Conservation (phyloP, 1,140 invertebrate genomes). For the Listronotus oregonensis region DNA sequence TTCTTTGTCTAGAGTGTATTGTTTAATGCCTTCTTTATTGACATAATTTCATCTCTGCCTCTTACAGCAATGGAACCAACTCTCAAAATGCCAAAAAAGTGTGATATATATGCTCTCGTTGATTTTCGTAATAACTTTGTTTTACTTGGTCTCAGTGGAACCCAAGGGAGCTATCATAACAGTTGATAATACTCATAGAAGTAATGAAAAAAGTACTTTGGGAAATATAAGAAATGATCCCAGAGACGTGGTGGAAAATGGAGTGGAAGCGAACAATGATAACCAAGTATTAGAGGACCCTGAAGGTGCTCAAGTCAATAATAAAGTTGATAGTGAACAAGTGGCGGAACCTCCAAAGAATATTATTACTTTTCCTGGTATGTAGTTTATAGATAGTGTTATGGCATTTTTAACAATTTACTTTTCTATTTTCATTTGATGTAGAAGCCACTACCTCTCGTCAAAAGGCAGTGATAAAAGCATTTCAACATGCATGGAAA, state of each 20-base stretch:
- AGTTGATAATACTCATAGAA: conserved; percentile 50
- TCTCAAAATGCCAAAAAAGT: conserved; percentile 81
- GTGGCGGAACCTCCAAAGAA: conserved; percentile 41
- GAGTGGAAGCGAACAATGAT: conserved; percentile 32
- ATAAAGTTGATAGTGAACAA: conserved; percentile 43
- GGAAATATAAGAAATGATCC: conserved; percentile 38
- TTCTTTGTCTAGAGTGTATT: no score
- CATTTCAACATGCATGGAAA: conserved; percentile 90
- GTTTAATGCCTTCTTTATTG: conserved; percentile 1
- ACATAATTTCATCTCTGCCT: conserved; percentile 32
- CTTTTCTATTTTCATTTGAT: conserved; percentile 16
- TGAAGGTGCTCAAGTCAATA: conserved; percentile 38
- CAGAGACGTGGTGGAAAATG: conserved; percentile 33
- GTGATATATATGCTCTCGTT: conserved; percentile 67
- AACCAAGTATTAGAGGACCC: conserved; percentile 52
- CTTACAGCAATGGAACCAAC: conserved; percentile 78
- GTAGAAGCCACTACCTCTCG: conserved; percentile 75
- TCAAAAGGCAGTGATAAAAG: conserved; percentile 81
- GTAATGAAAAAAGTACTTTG: conserved; percentile 40
- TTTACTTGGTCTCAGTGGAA: conserved; percentile 62
- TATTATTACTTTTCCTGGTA: conserved; percentile 36
- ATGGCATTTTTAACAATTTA: not conserved
- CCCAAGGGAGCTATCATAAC: conserved; percentile 51
- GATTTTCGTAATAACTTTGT: conserved; percentile 59
- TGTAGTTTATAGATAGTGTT: no score